Evolutionary conservation across 1,140 invertebrate species (phyloP), one percentile per base, ranked within the genome.

Genomic region (Trachymyrmex cornetzi): DNA sequence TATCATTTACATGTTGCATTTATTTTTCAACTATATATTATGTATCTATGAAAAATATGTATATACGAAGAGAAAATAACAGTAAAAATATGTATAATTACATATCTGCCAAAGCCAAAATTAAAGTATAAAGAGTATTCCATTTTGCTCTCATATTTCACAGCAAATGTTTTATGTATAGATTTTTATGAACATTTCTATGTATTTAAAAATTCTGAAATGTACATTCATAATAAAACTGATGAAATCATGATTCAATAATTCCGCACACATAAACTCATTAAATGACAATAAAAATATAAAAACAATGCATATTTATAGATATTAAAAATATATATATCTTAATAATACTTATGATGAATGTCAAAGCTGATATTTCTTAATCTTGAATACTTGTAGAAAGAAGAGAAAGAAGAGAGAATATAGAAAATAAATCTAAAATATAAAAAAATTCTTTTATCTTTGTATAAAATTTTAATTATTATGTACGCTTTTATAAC

Each of bases 391-490:
- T 14, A 74, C 6, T 12, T 1, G 6, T 19, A 72, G 3, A 44
- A 44, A 3, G 9, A 11, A 44, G 9, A 44, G 38, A 44, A 11
- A 44, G 7, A 44, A 44, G 38, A 44, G 38, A 44, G 38, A 34
- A 34, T 16, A 27, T 50, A 53, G 3, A 72, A 72, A 55, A 44
- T 44, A 12, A 44, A 44, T 50, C 24, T 19, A 55, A 30, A 55
- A 55, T 55, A 55, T 55, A 27, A 72, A 72, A 9, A 74, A 34
- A 61, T 77, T n/a, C 16, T 38, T 38, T 1, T 27, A 34, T 69
- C n/a, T 77, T 55, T 66, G 12, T 48, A 86, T 27, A 71, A 34
- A 53, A 63, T 53, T 57, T 55, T 9, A n/a, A 67, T 4, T 74
- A 22, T 75, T 30, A 61, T 44, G 3, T 44, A 44, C 38, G 38